Evolutionary conservation across 2,113 vertebrate genomes (phyloP).

Genomic region (Girardinichthys multiradiatus): DNA sequence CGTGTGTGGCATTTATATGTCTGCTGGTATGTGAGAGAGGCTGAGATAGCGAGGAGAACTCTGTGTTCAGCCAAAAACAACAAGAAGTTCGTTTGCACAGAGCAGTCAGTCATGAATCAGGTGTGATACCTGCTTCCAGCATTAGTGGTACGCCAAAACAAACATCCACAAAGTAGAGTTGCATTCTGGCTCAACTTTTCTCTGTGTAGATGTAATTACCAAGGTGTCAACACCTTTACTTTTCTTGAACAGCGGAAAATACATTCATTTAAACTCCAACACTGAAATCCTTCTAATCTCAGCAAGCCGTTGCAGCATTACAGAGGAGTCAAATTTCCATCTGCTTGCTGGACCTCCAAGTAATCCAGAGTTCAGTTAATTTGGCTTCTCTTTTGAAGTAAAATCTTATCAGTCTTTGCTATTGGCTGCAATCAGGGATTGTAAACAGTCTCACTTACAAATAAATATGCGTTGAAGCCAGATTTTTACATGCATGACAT

Average conservation of each 20-base stretch:
- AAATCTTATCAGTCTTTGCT: not conserved
- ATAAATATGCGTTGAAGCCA: not conserved
- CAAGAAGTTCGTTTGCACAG: slow-evolving; percentile 74
- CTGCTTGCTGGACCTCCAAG: not conserved
- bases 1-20: slow-evolving; percentile 1
- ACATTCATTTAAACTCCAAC: slow-evolving; percentile 42
- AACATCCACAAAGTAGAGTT: slow-evolving; percentile 65
- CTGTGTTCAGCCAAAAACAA: slow-evolving; percentile 71
- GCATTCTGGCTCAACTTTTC: slow-evolving; percentile 45
- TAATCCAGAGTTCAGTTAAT: not conserved
- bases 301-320: not conserved
- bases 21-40: slow-evolving; percentile 25
- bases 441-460: not conserved
- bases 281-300: slow-evolving; percentile 13
- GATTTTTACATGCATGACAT: not conserved
- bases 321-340: too few relatives aligned
- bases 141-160: slow-evolving; percentile 69
- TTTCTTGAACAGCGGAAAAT: slow-evolving; percentile 58
- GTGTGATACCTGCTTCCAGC: slow-evolving; percentile 76
- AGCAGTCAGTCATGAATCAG: slow-evolving; percentile 81
- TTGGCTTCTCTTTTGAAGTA: not conserved
- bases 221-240: slow-evolving; percentile 72
- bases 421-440: not conserved
- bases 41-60: slow-evolving; percentile 53
- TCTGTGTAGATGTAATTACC: slow-evolving; percentile 69